Percentiles rank a stretch among this genome's conserved stretches.
These are phyloP conservation scores for Drosophila engyochracea DNA, from an alignment of 2,888 invertebrate species.

Conservation along the genomic window DNA sequence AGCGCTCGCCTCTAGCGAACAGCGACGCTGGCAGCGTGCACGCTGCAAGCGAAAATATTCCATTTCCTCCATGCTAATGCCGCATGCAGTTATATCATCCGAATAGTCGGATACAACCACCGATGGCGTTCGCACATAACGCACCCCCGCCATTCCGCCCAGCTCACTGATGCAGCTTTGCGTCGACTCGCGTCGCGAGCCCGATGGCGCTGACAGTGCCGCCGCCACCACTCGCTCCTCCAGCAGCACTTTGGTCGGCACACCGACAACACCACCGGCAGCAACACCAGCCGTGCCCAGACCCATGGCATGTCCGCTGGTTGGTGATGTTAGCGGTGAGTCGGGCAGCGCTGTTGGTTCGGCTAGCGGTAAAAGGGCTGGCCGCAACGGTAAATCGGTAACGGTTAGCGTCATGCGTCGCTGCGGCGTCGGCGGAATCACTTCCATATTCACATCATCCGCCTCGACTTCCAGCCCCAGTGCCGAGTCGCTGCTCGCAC, in stretches of 20 bases:
- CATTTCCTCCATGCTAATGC: slow-evolving; percentile 87
- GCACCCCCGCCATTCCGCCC: slow-evolving; percentile 85
- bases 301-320: slow-evolving; percentile 21
- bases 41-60: slow-evolving; percentile 87
- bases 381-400: slow-evolving; percentile 84
- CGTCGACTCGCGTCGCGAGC: slow-evolving; percentile 86
- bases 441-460: slow-evolving; percentile 64
- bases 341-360: slow-evolving; percentile 84
- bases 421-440: slow-evolving; percentile 39
- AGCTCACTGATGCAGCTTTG: slow-evolving; percentile 86
- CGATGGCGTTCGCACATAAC: slow-evolving; percentile 92
- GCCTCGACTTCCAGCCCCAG: slow-evolving; percentile 83
- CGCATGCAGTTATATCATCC: slow-evolving; percentile 88
- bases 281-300: slow-evolving; percentile 1
- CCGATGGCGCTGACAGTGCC: slow-evolving; percentile 85
- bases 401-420: slow-evolving; percentile 85
- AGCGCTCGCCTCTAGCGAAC: slow-evolving; percentile 82
- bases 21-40: slow-evolving; percentile 81
- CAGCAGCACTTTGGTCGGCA: slow-evolving; percentile 86
- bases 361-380: slow-evolving; percentile 84
- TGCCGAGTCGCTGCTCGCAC: slow-evolving; percentile 85
- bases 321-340: slow-evolving; percentile 75
- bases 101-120: slow-evolving; percentile 95
- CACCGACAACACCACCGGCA: slow-evolving; percentile 23
- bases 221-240: slow-evolving; percentile 87